A percentile compares a stretch with the other conserved stretches of the same genome.
Conservation (phyloP, 2,797 vertebrate species). For the Heterohyrax brucei region DNA sequence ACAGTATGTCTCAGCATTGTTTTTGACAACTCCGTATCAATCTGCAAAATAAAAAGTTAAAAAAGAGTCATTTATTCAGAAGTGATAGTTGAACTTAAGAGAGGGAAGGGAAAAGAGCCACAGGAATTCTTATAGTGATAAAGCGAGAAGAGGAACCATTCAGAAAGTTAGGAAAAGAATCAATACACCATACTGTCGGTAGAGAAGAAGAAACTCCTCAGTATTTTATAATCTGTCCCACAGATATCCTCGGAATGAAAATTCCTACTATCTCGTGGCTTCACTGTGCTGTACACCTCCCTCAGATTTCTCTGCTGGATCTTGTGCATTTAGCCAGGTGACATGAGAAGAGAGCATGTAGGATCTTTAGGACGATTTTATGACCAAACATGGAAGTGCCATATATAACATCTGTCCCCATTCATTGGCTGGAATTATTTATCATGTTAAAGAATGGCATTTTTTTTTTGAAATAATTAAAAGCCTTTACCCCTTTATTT, state of each 20-base stretch:
- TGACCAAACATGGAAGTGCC: not conserved
- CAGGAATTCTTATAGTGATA: not conserved
- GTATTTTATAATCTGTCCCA: not conserved
- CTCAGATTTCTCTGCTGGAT: not conserved
- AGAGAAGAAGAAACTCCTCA: not conserved
- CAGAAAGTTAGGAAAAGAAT: not conserved
- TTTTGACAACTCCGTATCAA: not conserved
- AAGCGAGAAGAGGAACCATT: not conserved
- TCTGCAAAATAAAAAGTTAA: not conserved
- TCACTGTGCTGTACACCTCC: not conserved
- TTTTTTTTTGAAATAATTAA: not conserved
- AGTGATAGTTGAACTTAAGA: not conserved
- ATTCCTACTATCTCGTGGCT: not conserved
- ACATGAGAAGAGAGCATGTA: not conserved
- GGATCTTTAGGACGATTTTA: not conserved
- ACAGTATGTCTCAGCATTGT: not conserved
- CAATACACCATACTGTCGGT: not conserved
- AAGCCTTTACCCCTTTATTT: not conserved
- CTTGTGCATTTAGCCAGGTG: not conserved
- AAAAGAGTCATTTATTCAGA: not conserved
- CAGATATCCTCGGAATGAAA: not conserved
- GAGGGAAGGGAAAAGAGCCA: not conserved
- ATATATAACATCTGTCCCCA: not conserved
- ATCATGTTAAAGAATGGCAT: not conserved
- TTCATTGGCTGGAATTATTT: not conserved